phyloP scores from a whole-genome alignment of 2,113 vertebrate species.

The Neogale vison region DNA sequence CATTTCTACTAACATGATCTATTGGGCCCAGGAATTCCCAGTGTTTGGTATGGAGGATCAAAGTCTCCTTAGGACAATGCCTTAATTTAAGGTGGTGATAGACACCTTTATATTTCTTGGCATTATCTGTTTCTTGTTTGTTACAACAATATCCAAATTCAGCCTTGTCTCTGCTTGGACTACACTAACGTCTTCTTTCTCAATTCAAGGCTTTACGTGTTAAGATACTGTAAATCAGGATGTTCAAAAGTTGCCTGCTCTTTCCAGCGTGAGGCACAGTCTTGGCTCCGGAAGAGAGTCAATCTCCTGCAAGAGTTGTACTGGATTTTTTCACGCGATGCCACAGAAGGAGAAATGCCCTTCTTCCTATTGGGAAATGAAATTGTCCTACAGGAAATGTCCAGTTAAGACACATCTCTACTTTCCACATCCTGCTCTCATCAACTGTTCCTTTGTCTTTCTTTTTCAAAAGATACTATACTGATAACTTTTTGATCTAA shows the following conservation, averaged over 20 bases:
- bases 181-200: not conserved
- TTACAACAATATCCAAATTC: not conserved
- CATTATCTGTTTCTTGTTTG: not conserved
- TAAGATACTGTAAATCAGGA: not conserved
- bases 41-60: not conserved
- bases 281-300: not conserved
- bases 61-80: not conserved
- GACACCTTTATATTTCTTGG: not conserved
- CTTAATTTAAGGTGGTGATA: not conserved
- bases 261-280: not conserved
- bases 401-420: not conserved
- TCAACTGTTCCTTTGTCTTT: not conserved
- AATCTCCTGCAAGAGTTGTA: not conserved
- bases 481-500: not conserved
- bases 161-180: constrained; percentile 4
- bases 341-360: not conserved
- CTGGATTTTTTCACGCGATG: not conserved
- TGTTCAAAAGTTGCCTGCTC: not conserved
- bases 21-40: not conserved
- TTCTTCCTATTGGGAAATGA: not conserved
- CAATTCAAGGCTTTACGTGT: not conserved
- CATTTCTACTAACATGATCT: constrained; percentile 32
- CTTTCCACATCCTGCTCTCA: not conserved
- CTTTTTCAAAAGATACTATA: not conserved
- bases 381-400: not conserved